A percentile compares a stretch with the other conserved stretches of the same genome.
phyloP scores from a whole-genome alignment of 2,797 vertebrate genomes.

The Danio kyathit region DNA sequence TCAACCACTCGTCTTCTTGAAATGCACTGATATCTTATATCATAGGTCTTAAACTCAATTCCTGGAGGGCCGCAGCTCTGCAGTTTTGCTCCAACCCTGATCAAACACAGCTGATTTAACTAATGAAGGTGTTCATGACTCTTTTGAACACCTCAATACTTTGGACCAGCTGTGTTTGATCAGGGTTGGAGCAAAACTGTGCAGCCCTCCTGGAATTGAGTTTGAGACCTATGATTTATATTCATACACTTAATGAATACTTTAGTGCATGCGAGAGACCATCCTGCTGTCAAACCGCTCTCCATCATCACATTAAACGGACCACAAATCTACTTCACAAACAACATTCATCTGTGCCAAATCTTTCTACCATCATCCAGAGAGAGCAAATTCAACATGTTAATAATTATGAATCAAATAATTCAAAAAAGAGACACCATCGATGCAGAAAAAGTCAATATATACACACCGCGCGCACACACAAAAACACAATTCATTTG shows the following conservation, averaged over 20 bases:
- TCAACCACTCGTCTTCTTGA: not conserved
- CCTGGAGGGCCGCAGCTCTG: too few species aligned
- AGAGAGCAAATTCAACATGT: not conserved
- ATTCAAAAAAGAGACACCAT: constrained; percentile 71
- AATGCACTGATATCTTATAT: not conserved
- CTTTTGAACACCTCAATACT: too few species aligned
- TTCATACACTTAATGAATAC: not conserved
- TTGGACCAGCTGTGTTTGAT: too few species aligned
- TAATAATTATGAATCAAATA: constrained; percentile 23
- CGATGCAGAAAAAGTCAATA: constrained; percentile 82
- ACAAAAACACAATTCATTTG: constrained; percentile 83
- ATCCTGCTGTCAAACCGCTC: not conserved
- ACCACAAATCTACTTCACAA: not conserved
- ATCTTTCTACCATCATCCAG: not conserved
- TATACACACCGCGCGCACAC: constrained; percentile 86
- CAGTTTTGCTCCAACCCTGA: too few species aligned
- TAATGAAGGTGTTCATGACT: too few species aligned
- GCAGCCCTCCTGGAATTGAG: too few species aligned
- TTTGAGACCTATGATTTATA: too few species aligned
- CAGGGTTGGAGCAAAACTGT: too few species aligned
- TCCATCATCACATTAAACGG: not conserved
- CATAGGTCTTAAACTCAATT: too few species aligned
- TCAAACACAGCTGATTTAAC: too few species aligned
- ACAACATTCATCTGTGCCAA: not conserved
- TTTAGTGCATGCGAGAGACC: not conserved